Conservation (phyloP, 2,797 vertebrate species). For the Chloroceryle inda region DNA sequence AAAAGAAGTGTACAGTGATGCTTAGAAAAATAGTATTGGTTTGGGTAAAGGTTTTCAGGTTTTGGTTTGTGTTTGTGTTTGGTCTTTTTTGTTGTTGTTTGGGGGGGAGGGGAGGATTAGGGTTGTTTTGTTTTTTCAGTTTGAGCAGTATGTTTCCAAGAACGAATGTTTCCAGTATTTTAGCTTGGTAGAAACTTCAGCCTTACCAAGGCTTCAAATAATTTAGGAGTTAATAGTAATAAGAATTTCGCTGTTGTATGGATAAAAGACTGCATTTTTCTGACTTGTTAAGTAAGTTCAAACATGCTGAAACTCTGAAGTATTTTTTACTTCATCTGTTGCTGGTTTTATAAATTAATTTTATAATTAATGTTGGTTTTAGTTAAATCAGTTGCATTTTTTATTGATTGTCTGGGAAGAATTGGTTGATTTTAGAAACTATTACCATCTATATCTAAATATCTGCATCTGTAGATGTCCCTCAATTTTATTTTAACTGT, state of each 20-base stretch:
- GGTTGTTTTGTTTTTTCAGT: not conserved
- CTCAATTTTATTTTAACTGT: not conserved
- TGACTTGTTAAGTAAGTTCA: not conserved
- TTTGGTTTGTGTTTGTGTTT: no score
- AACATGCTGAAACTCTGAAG: not conserved
- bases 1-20: slow-evolving; percentile 1
- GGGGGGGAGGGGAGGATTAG: no score
- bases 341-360: not conserved
- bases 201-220: slow-evolving; percentile 1
- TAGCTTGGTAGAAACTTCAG: not conserved
- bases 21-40: not conserved
- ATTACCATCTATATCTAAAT: not conserved
- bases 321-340: not conserved
- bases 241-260: slow-evolving; percentile 27
- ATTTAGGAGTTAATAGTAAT: slow-evolving; percentile 6
- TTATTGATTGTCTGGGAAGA: not conserved
- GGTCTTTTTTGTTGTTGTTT: no score
- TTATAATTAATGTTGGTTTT: not conserved
- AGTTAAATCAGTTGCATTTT: not conserved
- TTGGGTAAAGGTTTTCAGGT: not conserved
- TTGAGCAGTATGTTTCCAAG: not conserved
- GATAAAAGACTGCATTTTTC: slow-evolving; percentile 5
- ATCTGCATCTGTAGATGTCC: not conserved
- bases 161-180: not conserved
- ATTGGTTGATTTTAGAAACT: not conserved